phyloP scores from a whole-genome alignment of 64 coral and sea anemone species.

The Platygyra sinensis region DNA sequence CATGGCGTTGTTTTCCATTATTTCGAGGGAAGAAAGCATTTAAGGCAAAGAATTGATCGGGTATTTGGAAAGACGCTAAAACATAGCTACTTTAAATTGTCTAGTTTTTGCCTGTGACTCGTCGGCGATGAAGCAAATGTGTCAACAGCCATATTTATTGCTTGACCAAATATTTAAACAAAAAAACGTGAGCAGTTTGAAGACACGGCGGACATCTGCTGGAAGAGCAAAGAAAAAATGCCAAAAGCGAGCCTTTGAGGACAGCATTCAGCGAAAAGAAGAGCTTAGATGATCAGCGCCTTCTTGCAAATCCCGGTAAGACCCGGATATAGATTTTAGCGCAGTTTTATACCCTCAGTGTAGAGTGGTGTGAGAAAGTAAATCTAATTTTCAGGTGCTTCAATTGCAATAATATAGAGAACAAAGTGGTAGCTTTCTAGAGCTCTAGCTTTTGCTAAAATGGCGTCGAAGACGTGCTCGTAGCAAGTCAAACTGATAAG shows the following conservation, averaged over 20 bases:
- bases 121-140: constrained; percentile 8
- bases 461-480: neutral
- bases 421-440: neutral
- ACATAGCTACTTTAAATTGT: constrained; percentile 6
- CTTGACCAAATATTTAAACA: constrained; percentile 26
- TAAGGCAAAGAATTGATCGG: neutral
- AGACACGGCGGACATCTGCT: constrained; percentile 23
- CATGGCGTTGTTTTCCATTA: neutral
- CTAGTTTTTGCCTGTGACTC: constrained; percentile 10
- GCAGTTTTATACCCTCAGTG: neutral
- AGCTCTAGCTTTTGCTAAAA: neutral
- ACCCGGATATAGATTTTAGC: neutral
- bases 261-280: neutral
- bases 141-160: constrained; percentile 51
- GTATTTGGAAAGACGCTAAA: neutral
- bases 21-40: neutral
- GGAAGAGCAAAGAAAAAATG: neutral
- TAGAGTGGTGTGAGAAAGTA: constrained; percentile 1
- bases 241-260: neutral
- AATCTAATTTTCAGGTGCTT: neutral
- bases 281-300: neutral
- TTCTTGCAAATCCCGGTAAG: neutral
- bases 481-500: neutral
- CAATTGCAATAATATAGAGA: neutral
- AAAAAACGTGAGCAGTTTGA: neutral